Base-by-base conservation (phyloP, 2,797 vertebrate species). In the Coreius guichenoti region DNA sequence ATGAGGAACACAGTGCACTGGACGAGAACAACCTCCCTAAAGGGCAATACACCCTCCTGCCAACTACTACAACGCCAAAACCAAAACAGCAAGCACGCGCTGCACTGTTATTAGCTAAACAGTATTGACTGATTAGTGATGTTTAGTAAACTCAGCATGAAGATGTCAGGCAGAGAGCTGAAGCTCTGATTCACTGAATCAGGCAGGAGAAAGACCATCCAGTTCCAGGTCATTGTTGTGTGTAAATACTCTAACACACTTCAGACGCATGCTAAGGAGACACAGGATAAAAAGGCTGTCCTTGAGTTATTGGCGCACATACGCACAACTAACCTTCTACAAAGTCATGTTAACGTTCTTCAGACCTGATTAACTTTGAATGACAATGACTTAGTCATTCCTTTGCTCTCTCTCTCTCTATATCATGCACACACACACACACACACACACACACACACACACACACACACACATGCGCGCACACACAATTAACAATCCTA, bases 121-220 rank as follows among this genome's bases (percentile, higher is more conserved):
- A 96, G 91, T 92, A 89, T 31, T 91, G 93, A 89, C 92, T 93
- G 93, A 92, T 94, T 91, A 81, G 91, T 76, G 90, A 83, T 96
- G 95, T 96, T 96, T 96, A 94, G 93, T 96, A 95, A 95, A 96
- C 95, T 94, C 86, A 73, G 91, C 88, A 56, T 81, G 76, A 90
- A 92, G 92, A 92, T 91, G 88, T 91, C 90, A 89, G 91, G 92
- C 92, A 93, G 92, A 93, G 90, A 93, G 90, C 91, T 87, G 91
- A 82, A 90, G 87, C 90, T 93, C 92, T 92, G 92, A 93, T 92
- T 90, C 92, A 86, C 75, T 91, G 89, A 89, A 88, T 69, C 63
- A 87, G 85, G 86, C 56, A 85, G 88, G 79, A 87, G 88, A 90
- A 87, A 89, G 87, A 84, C 70, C 85, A 92, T 86, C 86, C 87